These are phyloP conservation scores for Synchiropus splendidus DNA, from an alignment of 2,113 vertebrate genomes.

Conservation along the genomic window DNA sequence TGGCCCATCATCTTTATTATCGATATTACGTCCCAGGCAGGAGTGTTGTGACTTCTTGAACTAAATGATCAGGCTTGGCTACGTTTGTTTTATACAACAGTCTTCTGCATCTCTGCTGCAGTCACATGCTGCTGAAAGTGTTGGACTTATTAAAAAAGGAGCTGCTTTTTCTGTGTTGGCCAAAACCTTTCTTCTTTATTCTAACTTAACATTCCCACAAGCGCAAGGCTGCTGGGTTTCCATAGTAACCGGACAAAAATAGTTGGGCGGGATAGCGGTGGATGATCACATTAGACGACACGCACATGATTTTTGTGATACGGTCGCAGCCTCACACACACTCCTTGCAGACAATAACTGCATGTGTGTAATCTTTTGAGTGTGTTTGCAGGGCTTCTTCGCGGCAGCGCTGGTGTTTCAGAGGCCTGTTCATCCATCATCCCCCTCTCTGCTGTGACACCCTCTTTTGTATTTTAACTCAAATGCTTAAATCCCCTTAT, in stretches of 20 bases:
- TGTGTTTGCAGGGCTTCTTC: conserved; percentile 35
- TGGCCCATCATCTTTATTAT: too few species aligned
- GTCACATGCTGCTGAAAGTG: too few species aligned
- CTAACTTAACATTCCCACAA: conserved; percentile 22
- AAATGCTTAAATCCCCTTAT: not conserved
- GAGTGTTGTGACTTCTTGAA: too few species aligned
- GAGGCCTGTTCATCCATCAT: conserved; percentile 52
- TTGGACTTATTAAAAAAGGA: too few species aligned
- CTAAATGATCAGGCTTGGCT: too few species aligned
- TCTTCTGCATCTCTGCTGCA: too few species aligned
- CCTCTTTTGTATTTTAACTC: conserved; percentile 9
- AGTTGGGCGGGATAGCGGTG: conserved; percentile 14
- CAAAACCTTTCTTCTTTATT: conserved; percentile 18
- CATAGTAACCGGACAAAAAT: conserved; percentile 51
- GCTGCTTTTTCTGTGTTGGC: too few species aligned
- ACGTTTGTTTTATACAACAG: too few species aligned
- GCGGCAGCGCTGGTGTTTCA: too few species aligned
- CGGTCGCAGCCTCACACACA: not conserved
- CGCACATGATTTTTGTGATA: conserved; percentile 6
- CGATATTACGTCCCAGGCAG: too few species aligned
- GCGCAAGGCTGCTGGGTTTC: conserved; percentile 25
- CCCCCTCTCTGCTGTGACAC: conserved; percentile 16
- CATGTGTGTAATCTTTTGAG: conserved; percentile 23
- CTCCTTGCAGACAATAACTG: conserved; percentile 6
- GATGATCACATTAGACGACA: not conserved